Conservation (phyloP, 2,888 invertebrate species). For the Tholera decimalis region DNA sequence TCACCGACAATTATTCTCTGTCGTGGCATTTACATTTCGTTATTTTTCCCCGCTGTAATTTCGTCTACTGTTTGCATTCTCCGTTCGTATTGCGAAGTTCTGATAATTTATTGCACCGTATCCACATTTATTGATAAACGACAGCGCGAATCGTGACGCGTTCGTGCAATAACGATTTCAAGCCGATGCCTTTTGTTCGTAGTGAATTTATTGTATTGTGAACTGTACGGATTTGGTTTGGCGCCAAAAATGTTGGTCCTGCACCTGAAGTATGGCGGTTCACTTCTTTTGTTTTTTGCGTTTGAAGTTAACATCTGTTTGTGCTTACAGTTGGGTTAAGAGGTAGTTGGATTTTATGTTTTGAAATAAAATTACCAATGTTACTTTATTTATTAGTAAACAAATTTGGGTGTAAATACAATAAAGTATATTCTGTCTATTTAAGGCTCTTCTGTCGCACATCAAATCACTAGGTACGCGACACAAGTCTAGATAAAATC, state of each 20-base stretch:
- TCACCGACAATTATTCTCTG: conserved; percentile 84
- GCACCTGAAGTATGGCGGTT: conserved; percentile 52
- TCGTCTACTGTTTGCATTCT: conserved; percentile 79
- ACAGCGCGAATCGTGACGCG: conserved; percentile 70
- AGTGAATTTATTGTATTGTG: conserved; percentile 70
- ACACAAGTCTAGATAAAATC: neutral
- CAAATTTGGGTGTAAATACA: no score
- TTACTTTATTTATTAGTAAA: neutral
- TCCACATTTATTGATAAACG: conserved; percentile 83
- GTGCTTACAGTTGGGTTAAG: neutral
- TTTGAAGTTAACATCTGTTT: conserved; percentile 43
- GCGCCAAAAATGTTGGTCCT: conserved; percentile 44
- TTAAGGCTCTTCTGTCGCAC: no score
- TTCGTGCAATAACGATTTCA: conserved; percentile 72
- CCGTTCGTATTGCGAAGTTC: conserved; percentile 76
- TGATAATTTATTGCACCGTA: conserved; percentile 82
- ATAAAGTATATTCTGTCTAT: neutral
- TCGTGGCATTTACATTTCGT: conserved; percentile 74
- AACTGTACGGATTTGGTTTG: conserved; percentile 62
- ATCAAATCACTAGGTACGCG: neutral
- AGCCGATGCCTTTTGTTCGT: conserved; percentile 69
- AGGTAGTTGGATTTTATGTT: neutral
- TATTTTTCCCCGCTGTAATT: conserved; percentile 85
- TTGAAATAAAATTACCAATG: neutral
- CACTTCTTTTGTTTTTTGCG: conserved; percentile 46